A percentile compares a stretch with the other conserved stretches of the same genome.
Conservation (phyloP, 1,140 invertebrate species). For the Ceratina calcarata region DNA sequence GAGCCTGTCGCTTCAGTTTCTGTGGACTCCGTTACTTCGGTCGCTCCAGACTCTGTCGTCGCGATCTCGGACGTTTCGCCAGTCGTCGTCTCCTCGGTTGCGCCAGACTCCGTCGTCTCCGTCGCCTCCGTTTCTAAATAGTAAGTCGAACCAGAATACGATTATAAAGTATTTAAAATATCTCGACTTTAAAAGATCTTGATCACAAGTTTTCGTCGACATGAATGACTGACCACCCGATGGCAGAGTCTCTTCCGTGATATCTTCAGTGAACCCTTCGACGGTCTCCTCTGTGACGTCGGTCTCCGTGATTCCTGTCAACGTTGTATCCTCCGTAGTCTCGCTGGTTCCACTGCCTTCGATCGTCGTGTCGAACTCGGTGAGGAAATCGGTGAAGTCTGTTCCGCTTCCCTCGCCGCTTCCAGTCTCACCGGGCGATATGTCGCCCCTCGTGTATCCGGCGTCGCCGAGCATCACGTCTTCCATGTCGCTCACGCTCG, state of each 20-base stretch:
- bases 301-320: constrained; percentile 48
- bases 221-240: not conserved
- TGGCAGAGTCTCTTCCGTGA: not conserved
- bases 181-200: not conserved
- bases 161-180: not conserved
- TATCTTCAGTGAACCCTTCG: not conserved
- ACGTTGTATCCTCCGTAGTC: constrained; percentile 20
- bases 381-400: constrained; percentile 45
- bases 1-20: constrained; percentile 44
- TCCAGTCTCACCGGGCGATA: constrained; percentile 63
- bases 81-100: constrained; percentile 17
- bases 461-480: constrained; percentile 85
- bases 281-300: constrained; percentile 19
- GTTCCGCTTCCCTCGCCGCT: constrained; percentile 67
- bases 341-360: constrained; percentile 73
- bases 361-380: constrained; percentile 21
- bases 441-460: constrained; percentile 71
- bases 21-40: constrained; percentile 61
- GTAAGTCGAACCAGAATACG: not conserved
- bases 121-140: constrained; percentile 5
- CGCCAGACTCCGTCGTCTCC: constrained; percentile 20
- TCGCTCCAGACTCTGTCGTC: constrained; percentile 23
- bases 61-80: constrained; percentile 42
- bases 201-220: no score
- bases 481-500: constrained; percentile 68